These are phyloP conservation scores for Notolepis coatsorum DNA, from an alignment of 2,797 vertebrate species.

Conservation along the genomic window DNA sequence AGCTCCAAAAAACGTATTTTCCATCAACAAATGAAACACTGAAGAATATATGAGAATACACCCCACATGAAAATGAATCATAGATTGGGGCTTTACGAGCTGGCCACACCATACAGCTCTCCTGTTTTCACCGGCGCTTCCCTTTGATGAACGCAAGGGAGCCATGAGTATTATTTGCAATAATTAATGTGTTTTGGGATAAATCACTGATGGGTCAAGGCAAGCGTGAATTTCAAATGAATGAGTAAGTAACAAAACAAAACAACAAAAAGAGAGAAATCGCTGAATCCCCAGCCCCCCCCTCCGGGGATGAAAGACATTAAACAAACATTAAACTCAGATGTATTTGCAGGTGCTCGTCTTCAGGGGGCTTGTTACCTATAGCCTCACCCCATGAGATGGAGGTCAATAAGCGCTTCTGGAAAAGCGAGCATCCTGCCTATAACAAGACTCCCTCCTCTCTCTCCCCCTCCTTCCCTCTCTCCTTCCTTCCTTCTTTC, in stretches of 20 bases:
- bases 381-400: conserved; percentile 36
- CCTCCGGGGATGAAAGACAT: conserved; percentile 60
- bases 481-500: neutral
- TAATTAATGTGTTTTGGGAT: conserved; percentile 45
- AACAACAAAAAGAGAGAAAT: conserved; percentile 33
- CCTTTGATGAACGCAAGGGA: conserved; percentile 34
- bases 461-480: neutral
- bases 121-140: neutral
- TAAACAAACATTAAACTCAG: conserved; percentile 41
- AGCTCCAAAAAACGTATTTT: too few species aligned
- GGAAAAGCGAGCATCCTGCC: conserved; percentile 42
- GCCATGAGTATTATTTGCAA: conserved; percentile 15
- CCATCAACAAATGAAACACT: too few species aligned
- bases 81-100: too few species aligned
- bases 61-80: too few species aligned
- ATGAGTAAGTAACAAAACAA: conserved; percentile 44
- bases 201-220: conserved; percentile 44
- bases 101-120: too few species aligned
- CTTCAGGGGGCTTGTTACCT: conserved; percentile 73
- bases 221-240: conserved; percentile 30
- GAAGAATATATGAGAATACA: too few species aligned
- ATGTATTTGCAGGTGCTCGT: conserved; percentile 38
- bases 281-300: conserved; percentile 5
- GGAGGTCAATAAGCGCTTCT: conserved; percentile 66
- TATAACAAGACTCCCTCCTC: conserved; percentile 7